Conservation (phyloP, 2,888 invertebrate species). For the Trachelus iudaicus region DNA sequence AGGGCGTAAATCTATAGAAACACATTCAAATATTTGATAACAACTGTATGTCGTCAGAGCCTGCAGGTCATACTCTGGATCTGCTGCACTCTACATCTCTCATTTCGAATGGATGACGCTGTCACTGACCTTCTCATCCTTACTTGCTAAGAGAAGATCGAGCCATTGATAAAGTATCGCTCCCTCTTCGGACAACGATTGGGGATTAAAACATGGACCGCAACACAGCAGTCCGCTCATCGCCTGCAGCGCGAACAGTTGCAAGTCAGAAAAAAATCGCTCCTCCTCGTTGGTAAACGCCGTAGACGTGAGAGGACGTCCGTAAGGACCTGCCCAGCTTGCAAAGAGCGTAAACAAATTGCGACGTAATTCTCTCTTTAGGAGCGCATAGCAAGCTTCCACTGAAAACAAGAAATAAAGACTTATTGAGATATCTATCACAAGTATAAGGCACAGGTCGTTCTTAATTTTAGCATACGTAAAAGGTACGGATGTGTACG, state of each 20-base stretch:
- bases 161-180: slow-evolving; percentile 93
- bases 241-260: slow-evolving; percentile 75
- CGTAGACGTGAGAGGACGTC: slow-evolving; percentile 70
- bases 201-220: slow-evolving; percentile 92
- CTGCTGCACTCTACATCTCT: background rate
- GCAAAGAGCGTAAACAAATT: slow-evolving; percentile 93
- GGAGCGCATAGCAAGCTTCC: slow-evolving; percentile 84
- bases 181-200: slow-evolving; percentile 89
- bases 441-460: too few species aligned
- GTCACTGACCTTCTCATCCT: slow-evolving; percentile 80
- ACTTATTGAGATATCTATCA: too few species aligned
- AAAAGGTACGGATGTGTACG: background rate
- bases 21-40: background rate
- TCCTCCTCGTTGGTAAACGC: slow-evolving; percentile 51
- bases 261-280: slow-evolving; percentile 64
- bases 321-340: slow-evolving; percentile 92
- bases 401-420: slow-evolving; percentile 70
- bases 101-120: background rate
- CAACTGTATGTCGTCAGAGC: too few species aligned
- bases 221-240: slow-evolving; percentile 97
- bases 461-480: background rate
- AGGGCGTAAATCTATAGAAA: slow-evolving; percentile 82
- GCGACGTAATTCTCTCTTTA: slow-evolving; percentile 88
- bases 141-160: slow-evolving; percentile 87
- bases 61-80: background rate